phyloP scores from a whole-genome alignment of 2,888 invertebrate species.

The Pristionchus maxplancki region DNA sequence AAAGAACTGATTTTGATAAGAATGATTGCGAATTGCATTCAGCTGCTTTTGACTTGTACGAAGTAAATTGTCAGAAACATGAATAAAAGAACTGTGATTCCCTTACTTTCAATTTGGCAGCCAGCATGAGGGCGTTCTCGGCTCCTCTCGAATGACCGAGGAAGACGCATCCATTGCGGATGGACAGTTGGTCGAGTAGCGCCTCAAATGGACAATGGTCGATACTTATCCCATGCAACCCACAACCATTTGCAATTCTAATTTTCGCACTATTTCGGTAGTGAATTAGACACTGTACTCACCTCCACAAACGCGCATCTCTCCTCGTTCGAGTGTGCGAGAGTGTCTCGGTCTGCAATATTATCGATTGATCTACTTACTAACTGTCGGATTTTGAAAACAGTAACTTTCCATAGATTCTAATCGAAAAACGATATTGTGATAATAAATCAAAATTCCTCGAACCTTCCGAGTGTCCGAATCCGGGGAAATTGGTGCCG shows the following conservation, averaged over 20 bases:
- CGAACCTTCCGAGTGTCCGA: constrained; percentile 58
- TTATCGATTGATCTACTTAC: neutral
- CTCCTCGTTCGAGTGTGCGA: constrained; percentile 49
- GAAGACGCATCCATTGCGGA: neutral
- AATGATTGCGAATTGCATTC: too few species aligned
- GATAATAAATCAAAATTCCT: neutral
- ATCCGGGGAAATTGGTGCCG: constrained; percentile 68
- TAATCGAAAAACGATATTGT: too few species aligned
- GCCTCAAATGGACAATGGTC: neutral
- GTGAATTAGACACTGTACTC: too few species aligned
- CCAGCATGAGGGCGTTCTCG: constrained; percentile 46
- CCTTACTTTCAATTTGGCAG: neutral
- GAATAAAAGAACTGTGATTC: too few species aligned
- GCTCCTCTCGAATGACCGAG: constrained; percentile 48
- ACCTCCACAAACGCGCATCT: constrained; percentile 47
- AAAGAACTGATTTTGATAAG: too few species aligned
- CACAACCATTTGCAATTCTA: too few species aligned
- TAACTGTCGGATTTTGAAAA: neutral
- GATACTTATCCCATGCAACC: neutral
- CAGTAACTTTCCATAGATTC: too few species aligned
- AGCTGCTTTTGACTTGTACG: too few species aligned
- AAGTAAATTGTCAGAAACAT: too few species aligned
- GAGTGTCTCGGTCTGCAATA: constrained; percentile 30
- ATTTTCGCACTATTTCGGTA: too few species aligned
- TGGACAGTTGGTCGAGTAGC: constrained; percentile 17